Conservation (phyloP, 2,113 vertebrate genomes). For the Cyphomyrus plagiostoma region DNA sequence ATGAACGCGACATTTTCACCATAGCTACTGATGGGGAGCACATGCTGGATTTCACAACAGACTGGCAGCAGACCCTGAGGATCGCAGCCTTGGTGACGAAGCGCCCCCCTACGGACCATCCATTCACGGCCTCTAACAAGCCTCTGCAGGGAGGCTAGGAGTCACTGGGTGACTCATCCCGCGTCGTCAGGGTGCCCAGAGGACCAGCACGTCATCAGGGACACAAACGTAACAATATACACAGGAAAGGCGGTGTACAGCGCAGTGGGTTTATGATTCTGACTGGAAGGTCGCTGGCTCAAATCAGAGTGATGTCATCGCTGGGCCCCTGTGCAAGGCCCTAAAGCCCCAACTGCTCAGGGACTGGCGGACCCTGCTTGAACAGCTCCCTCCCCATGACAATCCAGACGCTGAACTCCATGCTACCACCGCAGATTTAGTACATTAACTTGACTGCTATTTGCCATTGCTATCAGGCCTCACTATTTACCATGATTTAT, state of each 20-base stretch:
- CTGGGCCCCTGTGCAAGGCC: neutral
- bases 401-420: neutral
- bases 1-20: neutral
- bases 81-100: neutral
- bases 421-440: neutral
- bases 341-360: neutral
- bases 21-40: neutral
- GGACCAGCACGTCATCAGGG: neutral
- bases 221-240: neutral
- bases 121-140: neutral
- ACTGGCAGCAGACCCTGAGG: neutral
- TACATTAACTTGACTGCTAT: neutral
- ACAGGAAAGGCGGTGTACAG: neutral
- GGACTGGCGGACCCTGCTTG: neutral
- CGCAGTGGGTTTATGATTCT: neutral
- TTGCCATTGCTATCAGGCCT: neutral
- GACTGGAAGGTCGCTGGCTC: neutral
- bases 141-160: neutral
- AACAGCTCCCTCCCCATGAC: neutral
- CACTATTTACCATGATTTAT: neutral
- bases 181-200: neutral
- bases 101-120: neutral
- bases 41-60: neutral
- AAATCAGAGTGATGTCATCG: neutral
- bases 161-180: neutral